Percentiles rank a stretch among this genome's conserved stretches.
These are phyloP conservation scores for Semaprochilodus insignis DNA, from an alignment of 2,797 vertebrate genomes.

Conservation along the genomic window DNA sequence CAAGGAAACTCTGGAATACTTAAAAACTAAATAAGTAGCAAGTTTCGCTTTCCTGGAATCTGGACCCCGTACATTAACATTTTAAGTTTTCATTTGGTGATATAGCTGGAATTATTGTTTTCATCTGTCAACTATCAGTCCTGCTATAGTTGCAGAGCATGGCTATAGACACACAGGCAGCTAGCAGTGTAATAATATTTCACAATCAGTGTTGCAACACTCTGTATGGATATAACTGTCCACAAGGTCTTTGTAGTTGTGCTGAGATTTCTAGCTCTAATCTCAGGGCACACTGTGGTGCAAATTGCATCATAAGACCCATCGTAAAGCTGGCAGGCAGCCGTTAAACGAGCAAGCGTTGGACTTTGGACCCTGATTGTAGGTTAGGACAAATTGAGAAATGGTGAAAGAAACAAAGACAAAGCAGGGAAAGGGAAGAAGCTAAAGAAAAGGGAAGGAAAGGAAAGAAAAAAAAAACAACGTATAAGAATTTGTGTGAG, in stretches of 20 bases:
- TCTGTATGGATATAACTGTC: conserved; percentile 29
- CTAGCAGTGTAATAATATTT: conserved; percentile 11
- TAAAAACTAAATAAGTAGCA: too few relatives aligned
- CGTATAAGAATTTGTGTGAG: conserved; percentile 3
- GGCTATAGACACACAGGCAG: neutral
- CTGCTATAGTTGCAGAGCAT: neutral
- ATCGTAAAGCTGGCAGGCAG: conserved; percentile 33
- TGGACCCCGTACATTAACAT: too few relatives aligned
- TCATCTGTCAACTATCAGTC: neutral
- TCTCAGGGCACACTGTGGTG: conserved; percentile 12
- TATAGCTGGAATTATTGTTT: too few relatives aligned
- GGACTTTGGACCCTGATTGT: conserved; percentile 22
- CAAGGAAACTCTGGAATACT: too few relatives aligned
- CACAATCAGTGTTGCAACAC: conserved; percentile 35
- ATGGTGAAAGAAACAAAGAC: conserved; percentile 4
- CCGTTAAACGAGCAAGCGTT: conserved; percentile 8
- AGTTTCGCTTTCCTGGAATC: too few relatives aligned
- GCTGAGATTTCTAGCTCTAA: conserved; percentile 22
- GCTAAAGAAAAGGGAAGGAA: conserved; percentile 3
- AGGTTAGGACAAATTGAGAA: conserved; percentile 2
- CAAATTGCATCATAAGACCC: conserved; percentile 31
- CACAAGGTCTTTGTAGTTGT: conserved; percentile 31
- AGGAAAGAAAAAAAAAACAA: conserved; percentile 40
- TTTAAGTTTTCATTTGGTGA: too few relatives aligned
- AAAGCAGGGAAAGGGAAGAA: neutral